These are phyloP conservation scores for Gobius niger DNA, from an alignment of 2,113 vertebrate species.

Conservation along the genomic window DNA sequence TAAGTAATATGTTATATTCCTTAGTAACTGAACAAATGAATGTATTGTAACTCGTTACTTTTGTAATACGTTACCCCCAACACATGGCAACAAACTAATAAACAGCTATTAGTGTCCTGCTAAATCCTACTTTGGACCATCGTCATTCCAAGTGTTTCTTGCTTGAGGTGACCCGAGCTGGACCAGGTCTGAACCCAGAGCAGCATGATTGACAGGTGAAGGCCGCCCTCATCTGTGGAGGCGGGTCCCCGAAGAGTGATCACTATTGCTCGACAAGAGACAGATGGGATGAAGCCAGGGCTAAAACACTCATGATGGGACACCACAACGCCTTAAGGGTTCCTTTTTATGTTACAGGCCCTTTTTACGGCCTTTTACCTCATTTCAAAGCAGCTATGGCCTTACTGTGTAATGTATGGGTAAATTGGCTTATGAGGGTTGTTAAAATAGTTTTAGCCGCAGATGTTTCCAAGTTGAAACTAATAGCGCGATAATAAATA, in stretches of 20 bases:
- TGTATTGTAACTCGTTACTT: no score
- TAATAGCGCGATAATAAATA: conserved; percentile 57
- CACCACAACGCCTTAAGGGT: conserved; percentile 33
- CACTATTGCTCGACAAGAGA: conserved; percentile 63
- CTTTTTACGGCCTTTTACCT: neutral
- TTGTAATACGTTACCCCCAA: no score
- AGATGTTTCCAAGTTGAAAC: conserved; percentile 25
- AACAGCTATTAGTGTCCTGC: neutral
- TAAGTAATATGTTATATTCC: no score
- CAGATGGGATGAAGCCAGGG: conserved; percentile 59
- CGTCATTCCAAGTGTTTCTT: conserved; percentile 33
- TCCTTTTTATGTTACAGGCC: conserved; percentile 13
- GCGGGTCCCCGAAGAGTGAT: conserved; percentile 69
- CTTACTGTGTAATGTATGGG: neutral
- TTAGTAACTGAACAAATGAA: no score
- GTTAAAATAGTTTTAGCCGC: conserved; percentile 14
- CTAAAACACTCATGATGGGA: conserved; percentile 49
- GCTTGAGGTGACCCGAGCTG: conserved; percentile 53
- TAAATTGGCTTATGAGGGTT: conserved; percentile 8
- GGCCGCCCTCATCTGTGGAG: conserved; percentile 67
- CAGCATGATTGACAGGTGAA: conserved; percentile 67
- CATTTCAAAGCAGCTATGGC: neutral
- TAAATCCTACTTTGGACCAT: conserved; percentile 23
- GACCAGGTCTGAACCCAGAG: conserved; percentile 35
- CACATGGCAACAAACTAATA: no score